phyloP scores from a whole-genome alignment of 2,888 invertebrate genomes.

The Scaptomyza parva region DNA sequence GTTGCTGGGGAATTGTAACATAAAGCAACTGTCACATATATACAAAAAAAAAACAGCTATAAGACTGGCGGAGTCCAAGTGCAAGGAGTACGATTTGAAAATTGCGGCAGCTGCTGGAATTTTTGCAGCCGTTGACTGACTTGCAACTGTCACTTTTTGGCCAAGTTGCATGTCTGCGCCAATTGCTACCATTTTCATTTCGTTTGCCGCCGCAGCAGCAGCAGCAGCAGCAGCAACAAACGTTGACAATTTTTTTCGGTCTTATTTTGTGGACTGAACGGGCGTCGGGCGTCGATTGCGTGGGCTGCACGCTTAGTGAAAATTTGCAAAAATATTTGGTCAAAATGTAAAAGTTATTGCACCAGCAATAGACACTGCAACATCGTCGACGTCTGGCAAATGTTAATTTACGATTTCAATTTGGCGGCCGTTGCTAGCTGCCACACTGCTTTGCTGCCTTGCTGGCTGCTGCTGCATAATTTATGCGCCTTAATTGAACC shows the following conservation, averaged over 20 bases:
- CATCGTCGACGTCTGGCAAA: conserved; percentile 58
- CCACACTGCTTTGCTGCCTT: conserved; percentile 35
- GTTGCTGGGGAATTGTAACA: conserved; percentile 74
- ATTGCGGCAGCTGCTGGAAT: conserved; percentile 31
- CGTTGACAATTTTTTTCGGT: conserved; percentile 69
- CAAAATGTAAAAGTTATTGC: conserved; percentile 81
- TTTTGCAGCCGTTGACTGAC: conserved; percentile 66
- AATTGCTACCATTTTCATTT: conserved; percentile 81
- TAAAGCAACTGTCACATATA: conserved; percentile 79
- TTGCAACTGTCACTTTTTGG: conserved; percentile 75
- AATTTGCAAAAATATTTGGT: conserved; percentile 80
- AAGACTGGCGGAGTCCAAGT: conserved; percentile 14
- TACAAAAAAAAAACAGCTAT: conserved; percentile 50
- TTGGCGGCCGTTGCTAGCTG: conserved; percentile 73
- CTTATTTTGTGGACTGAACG: conserved; percentile 39
- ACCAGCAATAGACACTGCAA: conserved; percentile 14
- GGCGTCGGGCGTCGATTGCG: conserved; percentile 72
- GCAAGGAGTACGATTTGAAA: conserved; percentile 7
- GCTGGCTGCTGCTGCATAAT: conserved; percentile 65
- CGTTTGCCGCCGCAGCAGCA: conserved; percentile 58
- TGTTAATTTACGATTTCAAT: conserved; percentile 82
- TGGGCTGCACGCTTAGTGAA: conserved; percentile 77
- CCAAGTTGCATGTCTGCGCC: conserved; percentile 74
- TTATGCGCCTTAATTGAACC: conserved; percentile 81
- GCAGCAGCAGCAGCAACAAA: too few relatives aligned